Evolutionary conservation across 2,113 vertebrate species (phyloP).

Genomic region (Gopherus evgoodei): DNA sequence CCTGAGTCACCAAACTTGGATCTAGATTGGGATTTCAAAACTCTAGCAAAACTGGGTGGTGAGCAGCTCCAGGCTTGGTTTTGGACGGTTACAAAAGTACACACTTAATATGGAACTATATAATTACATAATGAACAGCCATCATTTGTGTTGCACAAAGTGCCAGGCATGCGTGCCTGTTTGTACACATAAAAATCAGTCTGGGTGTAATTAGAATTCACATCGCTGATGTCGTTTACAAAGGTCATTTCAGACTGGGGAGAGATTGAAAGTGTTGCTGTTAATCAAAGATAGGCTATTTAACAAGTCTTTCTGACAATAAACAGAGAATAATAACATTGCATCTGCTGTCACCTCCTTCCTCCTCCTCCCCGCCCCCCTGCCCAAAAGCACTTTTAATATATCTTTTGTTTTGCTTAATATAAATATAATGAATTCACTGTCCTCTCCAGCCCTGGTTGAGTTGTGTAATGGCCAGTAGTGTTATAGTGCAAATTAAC

Average conservation of each 20-base stretch:
- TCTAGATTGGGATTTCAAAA: not conserved
- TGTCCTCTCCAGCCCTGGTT: not conserved
- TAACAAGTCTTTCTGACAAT: constrained; percentile 42
- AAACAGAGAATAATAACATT: constrained; percentile 40
- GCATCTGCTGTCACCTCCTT: not conserved
- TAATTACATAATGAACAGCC: constrained; percentile 34
- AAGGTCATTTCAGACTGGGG: constrained; percentile 50
- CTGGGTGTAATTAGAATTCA: constrained; percentile 11
- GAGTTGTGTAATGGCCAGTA: not conserved
- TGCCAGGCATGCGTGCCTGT: constrained; percentile 20
- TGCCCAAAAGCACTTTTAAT: not conserved
- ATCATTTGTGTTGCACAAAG: constrained; percentile 43
- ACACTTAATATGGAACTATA: not conserved
- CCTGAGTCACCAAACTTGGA: not conserved
- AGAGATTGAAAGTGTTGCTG: constrained; percentile 26
- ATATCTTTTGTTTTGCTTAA: not conserved
- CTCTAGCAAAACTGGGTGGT: not conserved
- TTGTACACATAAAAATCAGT: constrained; percentile 41
- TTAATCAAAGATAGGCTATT: constrained; percentile 36
- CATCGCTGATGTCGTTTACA: constrained; percentile 9
- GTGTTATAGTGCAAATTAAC: not conserved
- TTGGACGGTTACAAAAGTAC: not conserved
- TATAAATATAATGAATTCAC: not conserved
- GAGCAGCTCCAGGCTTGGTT: not conserved
- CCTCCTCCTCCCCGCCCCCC: not conserved